These are phyloP conservation scores for Tortricodes alternella DNA, from an alignment of 2,888 invertebrate species.

Conservation along the genomic window DNA sequence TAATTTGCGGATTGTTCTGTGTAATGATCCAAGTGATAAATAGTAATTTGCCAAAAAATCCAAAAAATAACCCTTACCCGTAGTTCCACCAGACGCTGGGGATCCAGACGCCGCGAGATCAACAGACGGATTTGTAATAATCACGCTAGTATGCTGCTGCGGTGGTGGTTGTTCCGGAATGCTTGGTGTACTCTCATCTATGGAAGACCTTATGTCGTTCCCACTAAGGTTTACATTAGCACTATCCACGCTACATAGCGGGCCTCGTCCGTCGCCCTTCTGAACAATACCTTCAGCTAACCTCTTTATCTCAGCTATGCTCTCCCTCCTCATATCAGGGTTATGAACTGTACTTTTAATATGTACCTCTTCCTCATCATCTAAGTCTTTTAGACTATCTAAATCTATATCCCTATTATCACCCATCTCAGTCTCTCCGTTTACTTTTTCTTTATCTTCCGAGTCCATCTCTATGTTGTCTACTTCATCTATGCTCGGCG, in stretches of 20 bases:
- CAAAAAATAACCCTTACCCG: conserved; percentile 52
- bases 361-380: conserved; percentile 62
- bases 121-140: conserved; percentile 88
- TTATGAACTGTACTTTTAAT: conserved; percentile 73
- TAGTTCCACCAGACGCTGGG: conserved; percentile 70
- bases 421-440: conserved; percentile 81
- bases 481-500: conserved; percentile 76
- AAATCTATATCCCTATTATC: conserved; percentile 72
- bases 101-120: conserved; percentile 81
- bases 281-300: conserved; percentile 76
- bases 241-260: conserved; percentile 74
- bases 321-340: conserved; percentile 74
- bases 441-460: conserved; percentile 65
- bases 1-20: too few species aligned
- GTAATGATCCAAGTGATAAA: neutral
- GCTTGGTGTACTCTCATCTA: conserved; percentile 57
- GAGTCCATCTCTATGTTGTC: conserved; percentile 74
- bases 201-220: conserved; percentile 58
- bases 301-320: conserved; percentile 76
- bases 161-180: conserved; percentile 45
- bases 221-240: conserved; percentile 67
- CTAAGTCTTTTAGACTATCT: conserved; percentile 80
- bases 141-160: conserved; percentile 84
- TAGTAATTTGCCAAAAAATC: neutral
- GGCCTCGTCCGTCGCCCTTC: conserved; percentile 73